Evolutionary conservation across 2,888 invertebrate genomes (phyloP).

Genomic region (Serripes groenlandicus): DNA sequence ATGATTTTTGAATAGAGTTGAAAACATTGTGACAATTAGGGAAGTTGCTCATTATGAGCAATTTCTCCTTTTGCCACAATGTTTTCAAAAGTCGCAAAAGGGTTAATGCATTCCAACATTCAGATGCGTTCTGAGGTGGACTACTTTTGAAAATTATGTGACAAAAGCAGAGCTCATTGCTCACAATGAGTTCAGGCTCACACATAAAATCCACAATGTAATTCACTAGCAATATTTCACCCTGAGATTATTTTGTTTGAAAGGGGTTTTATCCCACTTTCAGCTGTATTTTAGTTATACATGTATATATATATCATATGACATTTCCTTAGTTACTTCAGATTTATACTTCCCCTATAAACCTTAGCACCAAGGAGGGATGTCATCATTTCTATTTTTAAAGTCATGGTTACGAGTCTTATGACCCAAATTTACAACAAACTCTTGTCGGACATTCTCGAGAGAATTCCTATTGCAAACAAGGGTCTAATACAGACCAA

Average conservation of each 20-base stretch:
- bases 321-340: not conserved
- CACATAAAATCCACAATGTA: not conserved
- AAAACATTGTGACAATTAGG: not conserved
- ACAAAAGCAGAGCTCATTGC: not conserved
- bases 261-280: not conserved
- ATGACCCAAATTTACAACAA: not conserved
- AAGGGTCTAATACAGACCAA: too few relatives aligned
- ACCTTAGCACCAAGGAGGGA: not conserved
- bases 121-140: not conserved
- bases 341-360: not conserved
- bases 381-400: not conserved
- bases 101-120: not conserved
- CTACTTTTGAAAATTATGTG: not conserved
- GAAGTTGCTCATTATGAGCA: not conserved
- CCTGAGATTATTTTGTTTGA: not conserved
- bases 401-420: not conserved
- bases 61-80: constrained; percentile 2
- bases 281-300: not conserved
- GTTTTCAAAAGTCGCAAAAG: not conserved
- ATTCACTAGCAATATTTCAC: not conserved
- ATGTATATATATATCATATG: too few relatives aligned
- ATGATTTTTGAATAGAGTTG: not conserved
- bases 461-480: not conserved
- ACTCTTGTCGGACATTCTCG: not conserved
- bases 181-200: not conserved